Base-by-base conservation (phyloP, 2,113 vertebrate species). In the Sula dactylatra region DNA sequence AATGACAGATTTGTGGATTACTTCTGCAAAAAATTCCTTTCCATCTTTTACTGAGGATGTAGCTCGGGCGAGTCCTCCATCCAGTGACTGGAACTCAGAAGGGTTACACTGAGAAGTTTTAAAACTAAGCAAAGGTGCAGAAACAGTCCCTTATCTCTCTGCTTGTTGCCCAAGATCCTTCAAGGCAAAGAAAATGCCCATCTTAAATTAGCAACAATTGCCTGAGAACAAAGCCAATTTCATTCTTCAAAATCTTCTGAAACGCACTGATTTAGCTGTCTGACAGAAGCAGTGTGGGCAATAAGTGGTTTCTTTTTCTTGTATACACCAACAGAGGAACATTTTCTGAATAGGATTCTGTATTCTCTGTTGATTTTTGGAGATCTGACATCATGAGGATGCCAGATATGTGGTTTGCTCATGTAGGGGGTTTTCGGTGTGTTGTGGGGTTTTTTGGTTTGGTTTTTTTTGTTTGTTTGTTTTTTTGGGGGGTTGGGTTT, bases 351-450 rank as follows among this genome's bases (percentile, higher is more conserved):
- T 13, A 36, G 56, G 49, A 56, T 72, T 94, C 61, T 95, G 86
- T 76, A 64, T 76, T 93, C 72, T 82, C 67, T 61, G 44, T n/a
- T 62, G 83, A 93, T 87, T 95, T 91, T 94, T 96, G 31, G 97
- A 97, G 66, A 93, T 89, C 91, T 87, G 91, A 94, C 88, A 89
- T 94, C 93, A 91, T 21, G 83, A 94, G 84, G 81, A 96, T 94
- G 97, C 94, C 97, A 97, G 94, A 91, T 91, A 94, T 77, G 91
- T 65, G 96, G 96, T 97, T 97, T 95, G 85, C 20, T 94, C 78
- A 82, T 77, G 66, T 29, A 78, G 86, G 54, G 50, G 26, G 40
- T 90, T 95, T 91, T 90, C 61, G 22, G 80, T 86, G 66, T 16
- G 16, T 22, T 31, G 47, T 42, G 22, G 1, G n/a, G n/a, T n/a